Conservation (phyloP, 1,140 invertebrate species). For the Drosophila setifemur region DNA sequence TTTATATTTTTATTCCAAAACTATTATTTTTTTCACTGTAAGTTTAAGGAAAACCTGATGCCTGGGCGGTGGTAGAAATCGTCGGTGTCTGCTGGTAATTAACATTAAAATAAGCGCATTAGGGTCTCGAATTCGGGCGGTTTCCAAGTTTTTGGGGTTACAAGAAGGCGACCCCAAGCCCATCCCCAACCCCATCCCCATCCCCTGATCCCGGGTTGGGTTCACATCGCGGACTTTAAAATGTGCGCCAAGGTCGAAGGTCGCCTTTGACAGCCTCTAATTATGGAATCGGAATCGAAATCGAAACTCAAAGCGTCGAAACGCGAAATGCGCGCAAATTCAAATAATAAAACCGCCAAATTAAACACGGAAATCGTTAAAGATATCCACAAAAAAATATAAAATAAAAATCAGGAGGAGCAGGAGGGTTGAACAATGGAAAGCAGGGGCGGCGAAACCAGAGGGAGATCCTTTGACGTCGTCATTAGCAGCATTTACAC, state of each 20-base stretch:
- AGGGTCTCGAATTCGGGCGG: conserved; percentile 38
- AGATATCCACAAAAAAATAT: background rate
- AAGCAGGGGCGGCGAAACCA: background rate
- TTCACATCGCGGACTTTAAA: background rate
- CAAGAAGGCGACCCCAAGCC: too few species aligned
- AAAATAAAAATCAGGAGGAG: too few species aligned
- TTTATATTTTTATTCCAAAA: background rate
- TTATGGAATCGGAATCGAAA: conserved; percentile 70
- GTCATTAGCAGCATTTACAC: conserved; percentile 80
- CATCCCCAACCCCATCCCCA: too few species aligned
- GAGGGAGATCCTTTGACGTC: conserved; percentile 51
- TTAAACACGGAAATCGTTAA: conserved; percentile 73
- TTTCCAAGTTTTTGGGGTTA: background rate
- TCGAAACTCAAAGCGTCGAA: conserved; percentile 46
- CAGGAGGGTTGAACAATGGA: too few species aligned
- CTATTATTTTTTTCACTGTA: background rate
- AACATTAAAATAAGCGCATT: conserved; percentile 75
- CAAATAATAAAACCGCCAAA: conserved; percentile 78
- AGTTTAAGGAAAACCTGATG: background rate
- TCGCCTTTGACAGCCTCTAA: conserved; percentile 23
- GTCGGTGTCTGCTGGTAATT: conserved; percentile 69
- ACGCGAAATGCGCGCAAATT: conserved; percentile 69
- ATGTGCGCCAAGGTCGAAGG: background rate
- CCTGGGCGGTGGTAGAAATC: background rate
- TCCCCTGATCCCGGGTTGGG: too few species aligned